Conservation (phyloP, 2,113 vertebrate species). For the Tor tambroides region DNA sequence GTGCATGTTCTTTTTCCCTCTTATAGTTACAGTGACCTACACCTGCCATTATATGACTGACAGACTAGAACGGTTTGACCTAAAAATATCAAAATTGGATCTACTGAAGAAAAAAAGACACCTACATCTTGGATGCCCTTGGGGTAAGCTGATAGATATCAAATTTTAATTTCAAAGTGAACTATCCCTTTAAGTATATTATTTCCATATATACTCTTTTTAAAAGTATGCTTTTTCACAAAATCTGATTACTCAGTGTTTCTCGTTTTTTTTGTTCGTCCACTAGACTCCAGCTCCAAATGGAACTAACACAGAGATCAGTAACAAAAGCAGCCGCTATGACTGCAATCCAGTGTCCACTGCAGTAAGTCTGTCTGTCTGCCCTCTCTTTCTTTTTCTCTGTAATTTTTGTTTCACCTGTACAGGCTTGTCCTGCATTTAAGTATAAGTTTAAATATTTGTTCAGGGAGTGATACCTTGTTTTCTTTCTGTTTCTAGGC, state of each 20-base stretch:
- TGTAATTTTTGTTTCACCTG: neutral
- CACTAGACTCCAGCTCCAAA: slow-evolving; percentile 53
- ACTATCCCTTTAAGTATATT: too few species aligned
- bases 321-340: slow-evolving; percentile 70
- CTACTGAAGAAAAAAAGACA: too few species aligned
- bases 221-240: neutral
- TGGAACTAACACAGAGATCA: slow-evolving; percentile 4
- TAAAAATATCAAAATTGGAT: too few species aligned
- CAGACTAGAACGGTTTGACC: too few species aligned
- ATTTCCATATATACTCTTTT: neutral
- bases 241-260: neutral
- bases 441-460: slow-evolving; percentile 11
- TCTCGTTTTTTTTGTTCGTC: neutral
- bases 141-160: too few species aligned
- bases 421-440: neutral
- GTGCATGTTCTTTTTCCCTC: too few species aligned
- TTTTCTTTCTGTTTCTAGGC: slow-evolving; percentile 70
- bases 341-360: slow-evolving; percentile 88
- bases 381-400: neutral
- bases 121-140: too few species aligned
- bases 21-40: too few species aligned
- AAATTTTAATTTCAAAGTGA: too few species aligned
- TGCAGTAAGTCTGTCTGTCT: slow-evolving; percentile 74
- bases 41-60: too few species aligned
- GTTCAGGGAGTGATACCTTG: neutral